These are phyloP conservation scores for Ypsolopha scabrella DNA, from an alignment of 2,888 invertebrate genomes.

Conservation along the genomic window DNA sequence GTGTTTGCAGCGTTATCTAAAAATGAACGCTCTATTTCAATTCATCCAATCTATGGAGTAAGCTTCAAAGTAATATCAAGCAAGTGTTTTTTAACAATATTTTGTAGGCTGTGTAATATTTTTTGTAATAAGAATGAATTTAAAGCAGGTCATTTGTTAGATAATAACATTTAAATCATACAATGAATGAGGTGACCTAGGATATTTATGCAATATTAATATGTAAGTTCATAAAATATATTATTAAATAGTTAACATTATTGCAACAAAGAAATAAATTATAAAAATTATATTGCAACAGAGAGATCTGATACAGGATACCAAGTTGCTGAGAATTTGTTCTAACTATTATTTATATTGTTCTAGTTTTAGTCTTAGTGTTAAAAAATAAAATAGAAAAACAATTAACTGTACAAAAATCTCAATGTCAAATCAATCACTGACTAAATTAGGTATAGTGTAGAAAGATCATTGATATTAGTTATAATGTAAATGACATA, in stretches of 20 bases:
- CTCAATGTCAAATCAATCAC: too few relatives aligned
- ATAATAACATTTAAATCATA: slow-evolving; percentile 20
- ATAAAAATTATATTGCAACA: background rate
- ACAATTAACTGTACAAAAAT: too few relatives aligned
- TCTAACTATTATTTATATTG: too few relatives aligned
- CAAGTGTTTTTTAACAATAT: background rate
- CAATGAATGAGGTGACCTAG: slow-evolving; percentile 12
- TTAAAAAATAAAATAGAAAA: too few relatives aligned
- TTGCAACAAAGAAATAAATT: background rate
- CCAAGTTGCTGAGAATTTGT: too few relatives aligned
- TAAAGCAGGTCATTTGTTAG: slow-evolving; percentile 47
- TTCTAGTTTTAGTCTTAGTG: too few relatives aligned
- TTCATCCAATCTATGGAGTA: slow-evolving; percentile 14
- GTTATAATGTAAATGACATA: too few relatives aligned
- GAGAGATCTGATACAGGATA: too few relatives aligned
- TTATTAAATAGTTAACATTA: too few relatives aligned
- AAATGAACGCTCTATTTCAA: slow-evolving; percentile 59
- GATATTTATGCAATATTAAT: slow-evolving; percentile 14
- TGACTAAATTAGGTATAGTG: too few relatives aligned
- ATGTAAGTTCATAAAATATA: background rate
- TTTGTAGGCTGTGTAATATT: background rate
- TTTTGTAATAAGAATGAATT: slow-evolving; percentile 6
- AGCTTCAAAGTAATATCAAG: background rate
- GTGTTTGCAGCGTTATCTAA: slow-evolving; percentile 90
- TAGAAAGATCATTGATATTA: too few relatives aligned